These are phyloP conservation scores for Bungarus multicinctus DNA, from an alignment of 2,113 vertebrate species.

Conservation along the genomic window DNA sequence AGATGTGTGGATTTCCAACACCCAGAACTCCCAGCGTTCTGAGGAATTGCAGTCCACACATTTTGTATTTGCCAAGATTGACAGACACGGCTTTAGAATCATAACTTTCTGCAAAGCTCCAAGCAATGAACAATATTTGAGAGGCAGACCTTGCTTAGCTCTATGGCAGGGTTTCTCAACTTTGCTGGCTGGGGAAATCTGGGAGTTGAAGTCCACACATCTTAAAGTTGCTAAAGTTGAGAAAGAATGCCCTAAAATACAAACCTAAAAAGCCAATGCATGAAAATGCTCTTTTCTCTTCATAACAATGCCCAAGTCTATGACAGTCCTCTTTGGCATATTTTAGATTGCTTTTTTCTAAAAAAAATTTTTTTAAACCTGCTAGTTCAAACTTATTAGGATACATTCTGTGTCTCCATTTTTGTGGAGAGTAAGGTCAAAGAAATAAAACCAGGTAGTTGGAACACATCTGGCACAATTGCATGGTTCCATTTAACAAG, in stretches of 20 bases:
- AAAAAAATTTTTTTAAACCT: neutral
- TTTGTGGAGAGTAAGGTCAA: neutral
- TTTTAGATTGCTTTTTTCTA: neutral
- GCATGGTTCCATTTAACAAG: neutral
- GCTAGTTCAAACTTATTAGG: neutral
- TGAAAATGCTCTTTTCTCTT: neutral
- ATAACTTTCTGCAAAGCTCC: neutral
- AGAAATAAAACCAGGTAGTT: neutral
- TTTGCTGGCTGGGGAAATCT: neutral
- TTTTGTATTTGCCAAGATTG: neutral
- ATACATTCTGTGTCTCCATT: neutral
- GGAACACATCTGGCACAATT: neutral
- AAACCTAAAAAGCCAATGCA: neutral
- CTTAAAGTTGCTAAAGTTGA: neutral
- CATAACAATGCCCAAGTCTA: neutral
- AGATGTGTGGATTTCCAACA: neutral
- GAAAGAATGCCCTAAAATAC: neutral
- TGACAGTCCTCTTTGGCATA: neutral
- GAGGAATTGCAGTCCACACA: neutral
- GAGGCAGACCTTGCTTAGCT: neutral
- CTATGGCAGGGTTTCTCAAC: neutral
- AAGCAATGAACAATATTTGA: neutral
- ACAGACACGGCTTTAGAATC: neutral
- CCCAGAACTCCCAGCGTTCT: neutral
- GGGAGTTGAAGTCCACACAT: neutral